Evolutionary conservation across 1,140 invertebrate genomes (phyloP), one percentile per base, ranked within the genome.

Genomic region (Ceratina australensis): DNA sequence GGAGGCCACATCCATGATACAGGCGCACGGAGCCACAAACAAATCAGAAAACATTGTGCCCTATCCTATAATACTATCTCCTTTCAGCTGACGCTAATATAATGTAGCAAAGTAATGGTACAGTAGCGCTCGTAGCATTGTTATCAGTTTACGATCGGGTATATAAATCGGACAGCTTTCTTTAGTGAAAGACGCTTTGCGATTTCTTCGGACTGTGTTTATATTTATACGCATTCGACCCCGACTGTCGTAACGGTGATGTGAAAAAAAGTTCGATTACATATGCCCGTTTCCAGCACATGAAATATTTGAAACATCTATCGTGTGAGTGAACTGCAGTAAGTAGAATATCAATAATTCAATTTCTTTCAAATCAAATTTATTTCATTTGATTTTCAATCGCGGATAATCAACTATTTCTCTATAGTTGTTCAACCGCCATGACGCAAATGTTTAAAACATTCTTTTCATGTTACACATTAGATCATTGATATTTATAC

Each of bases 81-180:
- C 5, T 47, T 57, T 57, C 26, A 42, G 15, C 16, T 60, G 16
- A 16, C 12, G 57, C 5, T 42, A 42, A 10, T 10, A 42, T 8
- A 42, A 10, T 42, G 10, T n/a, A 42, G 33, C 5, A 7, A 42
- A 42, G 33, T 42, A 42, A 10, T 33, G 33, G n/a, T n/a, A 42
- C 10, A 42, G 33, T 2, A 42, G 33, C 33, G 33, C 33, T 33
- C 33, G 68, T 22, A 68, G 4, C 4, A 18, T 69, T 69, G 15
- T 68, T 76, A 76, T 69, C 73, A 60, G 33, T n/a, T 67, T 16
- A 13, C 0, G 22, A 5, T 33, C 16, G n/a, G n/a, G 28, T 69
- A 69, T 76, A 76, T 67, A 76, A 49, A 18, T 28, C n/a, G 12
- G 12, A n/a, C 12, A 2, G 12, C n/a, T 60, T 26, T 20, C 3